Evolutionary conservation across 2,888 invertebrate genomes (phyloP).

Genomic region (Polia nebulosa): DNA sequence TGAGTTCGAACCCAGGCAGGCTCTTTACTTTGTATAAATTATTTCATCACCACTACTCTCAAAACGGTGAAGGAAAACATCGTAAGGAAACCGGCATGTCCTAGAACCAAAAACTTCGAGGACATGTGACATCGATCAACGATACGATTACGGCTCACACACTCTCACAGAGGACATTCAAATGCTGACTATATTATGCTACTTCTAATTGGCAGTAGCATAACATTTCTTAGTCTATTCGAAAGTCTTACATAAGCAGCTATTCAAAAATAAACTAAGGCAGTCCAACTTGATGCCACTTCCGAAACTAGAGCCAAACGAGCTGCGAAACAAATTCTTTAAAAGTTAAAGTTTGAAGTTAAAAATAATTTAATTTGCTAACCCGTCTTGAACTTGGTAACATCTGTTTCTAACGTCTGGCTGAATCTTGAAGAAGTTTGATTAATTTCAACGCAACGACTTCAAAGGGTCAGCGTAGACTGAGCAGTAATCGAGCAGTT

Average conservation of each 20-base stretch:
- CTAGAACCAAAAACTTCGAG: too few species aligned
- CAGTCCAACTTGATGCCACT: slow-evolving; percentile 34
- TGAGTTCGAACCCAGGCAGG: too few species aligned
- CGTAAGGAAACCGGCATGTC: too few species aligned
- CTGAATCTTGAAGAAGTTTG: slow-evolving; percentile 51
- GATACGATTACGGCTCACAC: too few species aligned
- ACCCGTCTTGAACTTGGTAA: slow-evolving; percentile 45
- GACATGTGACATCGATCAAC: too few species aligned
- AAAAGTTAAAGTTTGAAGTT: slow-evolving; percentile 43
- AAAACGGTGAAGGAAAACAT: too few species aligned
- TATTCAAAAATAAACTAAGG: slow-evolving; percentile 22
- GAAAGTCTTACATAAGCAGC: slow-evolving; percentile 1
- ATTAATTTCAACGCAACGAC: slow-evolving; percentile 61
- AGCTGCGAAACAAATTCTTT: slow-evolving; percentile 31
- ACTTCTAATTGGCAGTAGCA: background rate
- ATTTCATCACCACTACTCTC: too few species aligned
- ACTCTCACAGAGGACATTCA: too few species aligned
- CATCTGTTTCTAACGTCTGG: slow-evolving; percentile 55
- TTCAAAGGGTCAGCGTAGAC: slow-evolving; percentile 24
- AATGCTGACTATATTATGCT: background rate
- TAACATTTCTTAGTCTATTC: background rate
- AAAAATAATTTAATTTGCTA: slow-evolving; percentile 54
- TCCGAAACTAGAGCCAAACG: slow-evolving; percentile 36
- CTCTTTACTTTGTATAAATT: too few species aligned
- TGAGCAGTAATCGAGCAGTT: background rate